Evolutionary conservation across 2,888 invertebrate species (phyloP).

Genomic region (Drosophila basisetae): DNA sequence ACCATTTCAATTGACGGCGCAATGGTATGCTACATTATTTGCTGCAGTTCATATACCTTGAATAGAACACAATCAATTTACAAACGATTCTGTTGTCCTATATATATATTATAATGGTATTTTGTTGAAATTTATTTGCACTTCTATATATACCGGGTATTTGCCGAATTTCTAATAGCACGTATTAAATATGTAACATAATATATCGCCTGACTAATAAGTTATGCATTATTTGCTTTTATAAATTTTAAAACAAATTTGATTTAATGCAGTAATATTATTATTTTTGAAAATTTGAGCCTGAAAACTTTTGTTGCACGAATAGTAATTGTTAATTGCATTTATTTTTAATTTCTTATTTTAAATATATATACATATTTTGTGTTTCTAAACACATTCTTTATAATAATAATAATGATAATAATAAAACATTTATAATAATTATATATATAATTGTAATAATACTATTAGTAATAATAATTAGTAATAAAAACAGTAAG

Average conservation of each 20-base stretch:
- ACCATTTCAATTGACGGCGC: conserved; percentile 13
- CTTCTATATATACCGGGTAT: too few relatives aligned
- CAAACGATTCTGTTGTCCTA: neutral
- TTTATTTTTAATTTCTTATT: neutral
- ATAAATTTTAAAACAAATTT: neutral
- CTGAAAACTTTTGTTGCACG: neutral
- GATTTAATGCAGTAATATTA: neutral
- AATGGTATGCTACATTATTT: conserved; percentile 7
- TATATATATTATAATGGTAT: neutral
- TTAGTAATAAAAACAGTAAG: neutral
- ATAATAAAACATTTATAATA: too few relatives aligned
- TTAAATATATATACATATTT: neutral
- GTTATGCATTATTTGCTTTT: neutral
- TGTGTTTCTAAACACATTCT: neutral
- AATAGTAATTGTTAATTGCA: neutral
- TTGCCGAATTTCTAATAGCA: neutral
- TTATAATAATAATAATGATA: neutral
- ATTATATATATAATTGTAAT: neutral
- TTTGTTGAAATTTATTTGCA: neutral
- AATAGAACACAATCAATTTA: neutral
- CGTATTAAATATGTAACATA: neutral
- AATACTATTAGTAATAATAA: neutral
- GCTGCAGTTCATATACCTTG: neutral
- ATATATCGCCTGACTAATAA: neutral
- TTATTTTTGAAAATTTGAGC: neutral